Evolutionary conservation across 2,113 vertebrate species (phyloP).

Genomic region (Rostratula benghalensis): DNA sequence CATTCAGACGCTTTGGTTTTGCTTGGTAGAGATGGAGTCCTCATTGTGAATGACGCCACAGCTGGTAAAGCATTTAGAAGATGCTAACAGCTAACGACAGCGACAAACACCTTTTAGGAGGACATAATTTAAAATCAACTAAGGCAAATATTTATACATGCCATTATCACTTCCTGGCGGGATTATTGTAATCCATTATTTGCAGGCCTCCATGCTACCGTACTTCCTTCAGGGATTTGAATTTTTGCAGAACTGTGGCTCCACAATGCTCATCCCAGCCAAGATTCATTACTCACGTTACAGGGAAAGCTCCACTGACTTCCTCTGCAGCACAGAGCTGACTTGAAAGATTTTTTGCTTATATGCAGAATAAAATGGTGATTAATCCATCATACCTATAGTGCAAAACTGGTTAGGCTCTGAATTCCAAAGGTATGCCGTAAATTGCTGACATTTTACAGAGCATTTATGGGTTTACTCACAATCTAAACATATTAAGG

Average conservation of each 20-base stretch:
- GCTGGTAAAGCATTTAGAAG: slow-evolving; percentile 46
- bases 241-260: slow-evolving; percentile 61
- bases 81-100: not conserved
- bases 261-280: slow-evolving; percentile 62
- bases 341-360: slow-evolving; percentile 20
- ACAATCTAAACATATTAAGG: not conserved
- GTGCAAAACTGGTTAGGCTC: not conserved
- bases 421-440: slow-evolving; percentile 10
- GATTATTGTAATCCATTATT: slow-evolving; percentile 68
- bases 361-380: not conserved
- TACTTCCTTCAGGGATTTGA: slow-evolving; percentile 67
- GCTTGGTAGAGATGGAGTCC: not conserved
- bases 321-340: slow-evolving; percentile 27
- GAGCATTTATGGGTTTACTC: not conserved
- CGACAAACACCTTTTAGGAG: slow-evolving; percentile 34
- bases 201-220: slow-evolving; percentile 52
- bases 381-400: not conserved
- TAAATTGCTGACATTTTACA: not conserved
- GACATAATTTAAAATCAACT: slow-evolving; percentile 58
- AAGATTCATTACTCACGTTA: slow-evolving; percentile 64
- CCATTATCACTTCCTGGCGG: slow-evolving; percentile 69
- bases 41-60: not conserved
- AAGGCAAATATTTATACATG: slow-evolving; percentile 59
- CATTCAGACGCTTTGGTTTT: not conserved
- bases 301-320: slow-evolving; percentile 41